Conservation (phyloP, 2,113 vertebrate species). For the Urocynchramus pylzowi region DNA sequence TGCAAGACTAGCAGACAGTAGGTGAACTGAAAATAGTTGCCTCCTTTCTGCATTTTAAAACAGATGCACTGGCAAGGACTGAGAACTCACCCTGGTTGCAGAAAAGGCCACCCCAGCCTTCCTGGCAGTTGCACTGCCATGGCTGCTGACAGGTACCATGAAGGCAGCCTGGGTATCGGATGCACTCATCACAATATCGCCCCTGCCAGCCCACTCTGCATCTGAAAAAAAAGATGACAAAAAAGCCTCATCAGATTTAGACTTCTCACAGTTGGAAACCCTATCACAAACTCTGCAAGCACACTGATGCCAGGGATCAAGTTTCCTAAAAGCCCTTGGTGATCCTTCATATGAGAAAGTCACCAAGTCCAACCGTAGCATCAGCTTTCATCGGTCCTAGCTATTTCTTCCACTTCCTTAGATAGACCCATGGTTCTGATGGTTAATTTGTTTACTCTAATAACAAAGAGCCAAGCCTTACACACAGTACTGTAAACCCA, state of each 20-base stretch:
- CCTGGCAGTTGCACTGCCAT: conserved; percentile 98
- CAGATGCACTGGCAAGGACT: not conserved
- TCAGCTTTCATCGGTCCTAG: not conserved
- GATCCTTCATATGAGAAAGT: conserved; percentile 49
- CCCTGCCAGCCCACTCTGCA: conserved; percentile 97
- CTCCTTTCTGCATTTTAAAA: not conserved
- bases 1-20: not conserved
- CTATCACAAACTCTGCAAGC: not conserved
- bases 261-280: conserved; percentile 5
- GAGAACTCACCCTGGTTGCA: conserved; percentile 93
- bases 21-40: not conserved
- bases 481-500: not conserved
- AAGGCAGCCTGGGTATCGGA: conserved; percentile 95
- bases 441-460: conserved; percentile 33
- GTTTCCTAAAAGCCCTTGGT: conserved; percentile 12
- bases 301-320: not conserved
- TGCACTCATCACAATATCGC: conserved; percentile 96
- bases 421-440: not conserved
- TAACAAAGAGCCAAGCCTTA: not conserved
- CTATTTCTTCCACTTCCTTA: conserved; percentile 21
- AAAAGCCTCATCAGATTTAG: conserved; percentile 30
- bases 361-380: not conserved
- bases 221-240: conserved; percentile 67
- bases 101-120: conserved; percentile 98
- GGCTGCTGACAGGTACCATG: conserved; percentile 98